Percentiles rank a stretch among this genome's conserved stretches.
Evolutionary conservation across 2,797 vertebrate genomes (phyloP).

Genomic region (Clarias laeviceps): DNA sequence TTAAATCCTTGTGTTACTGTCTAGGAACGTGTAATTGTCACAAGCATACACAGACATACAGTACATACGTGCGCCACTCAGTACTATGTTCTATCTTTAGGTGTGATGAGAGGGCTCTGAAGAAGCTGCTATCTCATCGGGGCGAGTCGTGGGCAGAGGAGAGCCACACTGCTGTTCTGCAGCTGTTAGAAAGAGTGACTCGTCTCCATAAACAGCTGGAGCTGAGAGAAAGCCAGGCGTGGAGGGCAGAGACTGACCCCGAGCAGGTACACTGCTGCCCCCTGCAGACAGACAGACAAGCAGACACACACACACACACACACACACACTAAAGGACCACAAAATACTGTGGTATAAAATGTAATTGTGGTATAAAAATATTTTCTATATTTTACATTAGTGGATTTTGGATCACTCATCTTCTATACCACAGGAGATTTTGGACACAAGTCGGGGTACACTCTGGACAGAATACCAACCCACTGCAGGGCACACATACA

Average conservation of each 20-base stretch:
- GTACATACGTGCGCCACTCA: neutral
- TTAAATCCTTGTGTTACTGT: too few relatives aligned
- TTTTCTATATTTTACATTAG: too few relatives aligned
- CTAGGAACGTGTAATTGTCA: neutral
- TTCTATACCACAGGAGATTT: too few relatives aligned
- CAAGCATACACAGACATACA: neutral
- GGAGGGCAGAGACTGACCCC: slow-evolving; percentile 64
- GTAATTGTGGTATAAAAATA: too few relatives aligned
- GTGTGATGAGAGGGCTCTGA: slow-evolving; percentile 78
- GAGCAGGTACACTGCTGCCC: slow-evolving; percentile 69
- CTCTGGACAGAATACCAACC: too few relatives aligned
- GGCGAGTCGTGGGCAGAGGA: slow-evolving; percentile 68
- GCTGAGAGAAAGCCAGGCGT: slow-evolving; percentile 69
- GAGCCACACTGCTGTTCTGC: slow-evolving; percentile 65
- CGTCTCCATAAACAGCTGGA: slow-evolving; percentile 79
- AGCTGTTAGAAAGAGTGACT: slow-evolving; percentile 73
- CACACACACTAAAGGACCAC: neutral
- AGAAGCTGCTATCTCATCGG: slow-evolving; percentile 72
- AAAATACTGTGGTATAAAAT: too few relatives aligned
- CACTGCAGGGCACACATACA: too few relatives aligned
- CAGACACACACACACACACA: slow-evolving; percentile 17
- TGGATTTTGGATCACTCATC: too few relatives aligned
- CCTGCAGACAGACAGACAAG: neutral
- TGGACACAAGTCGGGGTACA: too few relatives aligned
- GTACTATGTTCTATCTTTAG: slow-evolving; percentile 62